Evolutionary conservation across 1,140 invertebrate species (phyloP).

Genomic region (Drosophila miranda): DNA sequence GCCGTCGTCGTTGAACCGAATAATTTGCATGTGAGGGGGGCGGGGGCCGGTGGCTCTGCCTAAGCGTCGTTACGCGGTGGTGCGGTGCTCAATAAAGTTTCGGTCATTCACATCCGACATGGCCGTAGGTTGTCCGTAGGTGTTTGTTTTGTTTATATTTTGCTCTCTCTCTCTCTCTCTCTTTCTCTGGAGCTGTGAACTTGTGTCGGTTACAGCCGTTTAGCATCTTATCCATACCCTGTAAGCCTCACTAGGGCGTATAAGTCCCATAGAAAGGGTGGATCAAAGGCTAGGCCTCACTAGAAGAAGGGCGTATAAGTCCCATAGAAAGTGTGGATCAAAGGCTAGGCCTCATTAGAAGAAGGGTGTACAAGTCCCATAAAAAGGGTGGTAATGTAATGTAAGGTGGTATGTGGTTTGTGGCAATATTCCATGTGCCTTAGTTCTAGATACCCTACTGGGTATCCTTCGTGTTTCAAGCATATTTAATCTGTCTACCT

Average conservation of each 20-base stretch:
- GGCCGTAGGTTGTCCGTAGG: slow-evolving; percentile 56
- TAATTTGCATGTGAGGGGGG: slow-evolving; percentile 63
- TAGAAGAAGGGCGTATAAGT: too few relatives aligned
- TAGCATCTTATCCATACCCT: slow-evolving; percentile 8
- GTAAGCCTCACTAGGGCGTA: too few relatives aligned
- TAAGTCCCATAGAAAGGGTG: too few relatives aligned
- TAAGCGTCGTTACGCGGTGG: slow-evolving; percentile 10
- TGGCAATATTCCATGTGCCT: too few relatives aligned
- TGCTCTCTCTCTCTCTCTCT: slow-evolving; percentile 14
- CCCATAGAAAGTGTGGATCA: too few relatives aligned
- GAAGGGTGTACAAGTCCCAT: too few relatives aligned
- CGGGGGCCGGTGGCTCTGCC: slow-evolving; percentile 29
- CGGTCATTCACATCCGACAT: slow-evolving; percentile 60
- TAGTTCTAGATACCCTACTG: neutral
- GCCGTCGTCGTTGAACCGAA: slow-evolving; percentile 54
- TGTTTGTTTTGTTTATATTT: slow-evolving; percentile 51
- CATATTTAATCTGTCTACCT: neutral
- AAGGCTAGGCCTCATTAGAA: too few relatives aligned
- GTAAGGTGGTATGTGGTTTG: too few relatives aligned
- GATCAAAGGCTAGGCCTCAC: too few relatives aligned
- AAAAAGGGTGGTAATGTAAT: too few relatives aligned
- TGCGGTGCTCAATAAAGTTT: slow-evolving; percentile 14
- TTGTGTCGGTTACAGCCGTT: slow-evolving; percentile 58
- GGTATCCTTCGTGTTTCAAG: too few relatives aligned
- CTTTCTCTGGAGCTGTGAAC: slow-evolving; percentile 38